phyloP scores from a whole-genome alignment of 2,113 vertebrate species.

The Ciconia stormi region DNA sequence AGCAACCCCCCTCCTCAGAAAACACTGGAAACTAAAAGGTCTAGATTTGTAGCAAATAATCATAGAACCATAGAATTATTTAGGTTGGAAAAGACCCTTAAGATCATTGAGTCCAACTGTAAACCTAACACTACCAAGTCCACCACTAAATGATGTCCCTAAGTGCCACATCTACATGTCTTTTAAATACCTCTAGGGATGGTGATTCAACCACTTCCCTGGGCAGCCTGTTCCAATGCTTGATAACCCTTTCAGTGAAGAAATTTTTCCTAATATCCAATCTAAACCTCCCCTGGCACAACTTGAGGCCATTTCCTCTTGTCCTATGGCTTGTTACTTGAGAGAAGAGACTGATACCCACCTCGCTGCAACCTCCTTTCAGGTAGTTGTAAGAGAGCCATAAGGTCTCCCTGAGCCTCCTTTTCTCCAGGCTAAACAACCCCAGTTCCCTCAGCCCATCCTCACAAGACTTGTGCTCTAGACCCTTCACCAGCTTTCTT shows the following conservation, averaged over 20 bases:
- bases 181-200: neutral
- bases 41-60: neutral
- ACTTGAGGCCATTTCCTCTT: neutral
- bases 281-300: neutral
- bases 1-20: neutral
- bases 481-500: neutral
- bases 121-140: neutral
- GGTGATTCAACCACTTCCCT: neutral
- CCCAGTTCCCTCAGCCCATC: no score
- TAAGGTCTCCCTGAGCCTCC: neutral
- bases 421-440: neutral
- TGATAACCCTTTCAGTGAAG: neutral
- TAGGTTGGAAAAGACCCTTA: neutral
- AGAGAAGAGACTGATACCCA: neutral
- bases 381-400: neutral
- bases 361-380: neutral
- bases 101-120: neutral
- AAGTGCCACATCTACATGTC: neutral
- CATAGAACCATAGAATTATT: neutral
- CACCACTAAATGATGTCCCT: neutral
- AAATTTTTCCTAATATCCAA: no score
- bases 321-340: neutral
- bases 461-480: neutral
- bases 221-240: neutral
- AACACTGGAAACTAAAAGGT: neutral